Percentiles rank a stretch among this genome's conserved stretches.
phyloP scores from a whole-genome alignment of 2,113 vertebrate species.

The Sigmodon hispidus region DNA sequence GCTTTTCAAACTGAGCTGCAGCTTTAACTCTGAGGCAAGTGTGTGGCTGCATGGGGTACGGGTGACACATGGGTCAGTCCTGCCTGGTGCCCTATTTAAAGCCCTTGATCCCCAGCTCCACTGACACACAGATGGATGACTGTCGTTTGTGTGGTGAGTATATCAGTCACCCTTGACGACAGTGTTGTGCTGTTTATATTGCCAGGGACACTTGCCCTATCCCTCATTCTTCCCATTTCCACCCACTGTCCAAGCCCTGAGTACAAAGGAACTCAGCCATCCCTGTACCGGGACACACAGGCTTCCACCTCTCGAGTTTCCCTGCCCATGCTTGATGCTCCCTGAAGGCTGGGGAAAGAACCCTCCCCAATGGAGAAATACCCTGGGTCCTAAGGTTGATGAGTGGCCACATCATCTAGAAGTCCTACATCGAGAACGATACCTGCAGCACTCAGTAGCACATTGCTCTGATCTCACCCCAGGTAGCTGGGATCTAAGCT shows the following conservation, averaged over 20 bases:
- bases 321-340: neutral
- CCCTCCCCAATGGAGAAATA: no score
- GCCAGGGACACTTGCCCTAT: neutral
- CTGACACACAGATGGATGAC: neutral
- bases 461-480: neutral
- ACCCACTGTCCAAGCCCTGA: neutral
- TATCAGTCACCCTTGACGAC: neutral
- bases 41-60: neutral
- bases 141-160: neutral
- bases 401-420: no score
- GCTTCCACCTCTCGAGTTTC: no score
- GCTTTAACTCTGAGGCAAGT: neutral
- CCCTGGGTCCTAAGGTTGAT: neutral
- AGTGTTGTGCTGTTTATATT: neutral
- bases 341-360: neutral
- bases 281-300: neutral
- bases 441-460: accelerated
- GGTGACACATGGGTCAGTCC: neutral
- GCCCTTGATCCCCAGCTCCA: neutral
- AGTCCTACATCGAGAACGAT: neutral
- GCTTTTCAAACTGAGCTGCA: neutral
- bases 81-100: neutral
- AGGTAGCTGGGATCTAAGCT: neutral
- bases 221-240: neutral
- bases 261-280: neutral